These are phyloP conservation scores for Eriosoma lanigerum DNA, from an alignment of 1,140 invertebrate species.

Conservation along the genomic window DNA sequence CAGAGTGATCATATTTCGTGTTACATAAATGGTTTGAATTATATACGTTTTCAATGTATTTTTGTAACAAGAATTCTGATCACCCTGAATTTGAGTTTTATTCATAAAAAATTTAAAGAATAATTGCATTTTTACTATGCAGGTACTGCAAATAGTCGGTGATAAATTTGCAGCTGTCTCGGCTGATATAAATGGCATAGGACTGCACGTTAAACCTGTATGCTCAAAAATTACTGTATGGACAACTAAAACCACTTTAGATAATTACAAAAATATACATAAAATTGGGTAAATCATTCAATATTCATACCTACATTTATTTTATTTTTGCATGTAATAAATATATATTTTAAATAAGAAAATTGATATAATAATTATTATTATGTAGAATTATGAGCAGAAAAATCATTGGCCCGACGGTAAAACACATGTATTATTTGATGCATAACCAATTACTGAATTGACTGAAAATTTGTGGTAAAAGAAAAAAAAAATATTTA, in stretches of 20 bases:
- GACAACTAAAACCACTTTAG: conserved; percentile 8
- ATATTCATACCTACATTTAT: no score
- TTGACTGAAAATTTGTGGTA: no score
- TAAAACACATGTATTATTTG: conserved; percentile 5
- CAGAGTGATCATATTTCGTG: no score
- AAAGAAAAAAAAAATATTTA: no score
- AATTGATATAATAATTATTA: background rate
- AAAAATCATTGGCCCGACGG: background rate
- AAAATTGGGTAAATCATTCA: conserved; percentile 15
- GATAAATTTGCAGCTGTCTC: conserved; percentile 3
- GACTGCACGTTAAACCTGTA: background rate
- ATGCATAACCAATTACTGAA: background rate
- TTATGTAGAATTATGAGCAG: background rate
- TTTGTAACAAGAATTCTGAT: no score
- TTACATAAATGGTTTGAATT: no score
- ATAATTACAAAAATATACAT: conserved; percentile 24
- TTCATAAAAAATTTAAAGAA: no score
- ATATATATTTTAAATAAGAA: no score
- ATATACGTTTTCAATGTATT: no score
- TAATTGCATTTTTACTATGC: no score
- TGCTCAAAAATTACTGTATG: conserved; percentile 34
- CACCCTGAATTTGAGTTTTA: no score
- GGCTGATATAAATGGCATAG: conserved; percentile 18
- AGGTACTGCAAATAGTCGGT: conserved; percentile 18
- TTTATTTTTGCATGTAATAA: no score